These are phyloP conservation scores for Hymenopus coronatus DNA, from an alignment of 2,888 invertebrate genomes.

Conservation along the genomic window DNA sequence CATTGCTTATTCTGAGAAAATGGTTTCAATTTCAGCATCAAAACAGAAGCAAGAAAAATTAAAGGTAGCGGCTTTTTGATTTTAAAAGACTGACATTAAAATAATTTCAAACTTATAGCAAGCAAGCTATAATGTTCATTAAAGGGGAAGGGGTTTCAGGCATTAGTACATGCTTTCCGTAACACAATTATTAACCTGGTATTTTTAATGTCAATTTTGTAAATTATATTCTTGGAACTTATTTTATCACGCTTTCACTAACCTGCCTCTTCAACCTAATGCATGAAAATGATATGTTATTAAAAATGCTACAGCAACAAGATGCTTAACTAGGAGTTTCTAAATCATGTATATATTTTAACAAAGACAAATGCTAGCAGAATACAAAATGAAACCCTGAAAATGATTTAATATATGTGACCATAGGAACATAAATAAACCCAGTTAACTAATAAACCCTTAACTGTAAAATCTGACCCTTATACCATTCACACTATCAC, in stretches of 20 bases:
- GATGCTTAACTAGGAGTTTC: not conserved
- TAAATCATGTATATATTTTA: not conserved
- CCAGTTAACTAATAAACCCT: not conserved
- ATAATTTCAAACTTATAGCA: too few species aligned
- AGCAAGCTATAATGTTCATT: too few species aligned
- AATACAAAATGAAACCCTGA: not conserved
- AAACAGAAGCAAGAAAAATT: not conserved
- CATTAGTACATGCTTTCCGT: too few species aligned
- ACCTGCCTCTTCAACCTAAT: too few species aligned
- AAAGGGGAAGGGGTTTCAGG: too few species aligned
- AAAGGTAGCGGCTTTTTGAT: not conserved
- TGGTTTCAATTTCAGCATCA: not conserved
- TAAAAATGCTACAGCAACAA: not conserved
- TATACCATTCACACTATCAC: not conserved
- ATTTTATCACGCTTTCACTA: not conserved
- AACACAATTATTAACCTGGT: too few species aligned
- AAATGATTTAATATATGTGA: not conserved
- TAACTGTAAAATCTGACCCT: not conserved
- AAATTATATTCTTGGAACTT: not conserved
- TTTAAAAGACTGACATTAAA: too few species aligned
- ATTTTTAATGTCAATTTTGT: not conserved
- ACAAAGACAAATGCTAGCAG: not conserved
- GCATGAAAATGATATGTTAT: not conserved
- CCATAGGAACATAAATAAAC: not conserved
- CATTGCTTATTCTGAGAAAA: too few species aligned